Evolutionary conservation across 2,797 vertebrate species (phyloP).

Genomic region (Anniella stebbinsi): DNA sequence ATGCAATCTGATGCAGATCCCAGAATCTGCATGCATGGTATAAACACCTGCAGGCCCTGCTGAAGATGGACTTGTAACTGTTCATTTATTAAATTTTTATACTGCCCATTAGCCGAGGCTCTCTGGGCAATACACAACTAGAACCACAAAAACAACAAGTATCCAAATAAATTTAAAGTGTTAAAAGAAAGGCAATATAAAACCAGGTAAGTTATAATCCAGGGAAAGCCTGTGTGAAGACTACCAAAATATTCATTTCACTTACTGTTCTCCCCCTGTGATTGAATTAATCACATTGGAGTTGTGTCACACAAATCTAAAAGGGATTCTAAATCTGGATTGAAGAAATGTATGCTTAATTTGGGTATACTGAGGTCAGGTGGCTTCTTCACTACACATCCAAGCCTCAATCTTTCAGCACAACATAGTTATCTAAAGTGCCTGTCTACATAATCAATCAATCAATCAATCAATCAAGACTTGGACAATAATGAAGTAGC

Average conservation of each 20-base stretch:
- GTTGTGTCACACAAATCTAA: background rate
- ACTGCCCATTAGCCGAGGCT: too few relatives aligned
- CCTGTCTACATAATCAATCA: too few relatives aligned
- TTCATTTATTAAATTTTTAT: too few relatives aligned
- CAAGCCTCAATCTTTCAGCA: background rate
- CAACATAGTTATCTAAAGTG: background rate
- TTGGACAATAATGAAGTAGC: background rate
- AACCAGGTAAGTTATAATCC: too few relatives aligned
- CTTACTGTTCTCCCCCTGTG: background rate
- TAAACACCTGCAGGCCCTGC: background rate
- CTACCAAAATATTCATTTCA: background rate
- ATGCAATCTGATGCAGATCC: background rate
- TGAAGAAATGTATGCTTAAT: background rate
- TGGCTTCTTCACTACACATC: background rate
- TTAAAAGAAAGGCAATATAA: too few relatives aligned
- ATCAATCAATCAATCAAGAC: background rate
- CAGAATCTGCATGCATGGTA: too few relatives aligned
- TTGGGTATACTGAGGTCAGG: background rate
- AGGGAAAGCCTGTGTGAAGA: too few relatives aligned
- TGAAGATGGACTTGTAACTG: background rate
- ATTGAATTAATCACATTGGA: background rate
- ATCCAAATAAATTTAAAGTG: too few relatives aligned
- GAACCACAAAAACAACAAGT: too few relatives aligned
- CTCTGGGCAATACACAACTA: too few relatives aligned
- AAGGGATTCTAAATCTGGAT: background rate